A percentile compares a stretch with the other conserved stretches of the same genome.
phyloP scores from a whole-genome alignment of 2,888 invertebrate species.

The Dryomyza anilis region DNA sequence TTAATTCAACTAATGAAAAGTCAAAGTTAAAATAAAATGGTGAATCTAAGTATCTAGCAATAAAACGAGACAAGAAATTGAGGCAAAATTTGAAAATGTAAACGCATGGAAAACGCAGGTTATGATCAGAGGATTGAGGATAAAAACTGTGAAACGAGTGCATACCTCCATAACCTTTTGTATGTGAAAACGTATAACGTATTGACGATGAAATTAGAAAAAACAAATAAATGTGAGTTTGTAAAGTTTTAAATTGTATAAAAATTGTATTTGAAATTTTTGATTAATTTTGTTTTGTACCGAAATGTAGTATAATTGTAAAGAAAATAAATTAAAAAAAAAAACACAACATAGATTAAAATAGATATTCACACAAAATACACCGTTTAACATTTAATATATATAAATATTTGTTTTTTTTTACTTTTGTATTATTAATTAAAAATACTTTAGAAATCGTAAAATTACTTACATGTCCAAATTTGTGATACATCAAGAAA shows the following conservation, averaged over 20 bases:
- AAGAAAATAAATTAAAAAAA: slow-evolving; percentile 29
- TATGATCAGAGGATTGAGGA: background rate
- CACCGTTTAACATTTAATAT: slow-evolving; percentile 15
- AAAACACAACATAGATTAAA: slow-evolving; percentile 14
- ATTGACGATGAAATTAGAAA: no score
- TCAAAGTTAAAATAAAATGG: no score
- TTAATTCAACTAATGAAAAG: no score
- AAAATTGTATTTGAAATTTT: no score
- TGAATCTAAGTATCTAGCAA: no score
- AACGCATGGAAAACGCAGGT: background rate
- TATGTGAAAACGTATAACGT: background rate
- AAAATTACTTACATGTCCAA: slow-evolving; percentile 87
- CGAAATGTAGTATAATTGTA: no score
- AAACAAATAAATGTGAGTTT: background rate
- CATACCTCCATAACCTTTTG: slow-evolving; percentile 25
- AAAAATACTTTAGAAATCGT: no score
- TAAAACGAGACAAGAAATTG: background rate
- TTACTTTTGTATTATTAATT: background rate
- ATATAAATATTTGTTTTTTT: slow-evolving; percentile 1
- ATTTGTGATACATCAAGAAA: slow-evolving; percentile 87
- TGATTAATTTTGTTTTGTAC: no score
- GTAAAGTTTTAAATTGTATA: background rate
- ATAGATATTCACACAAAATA: slow-evolving; percentile 9
- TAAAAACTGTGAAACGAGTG: background rate
- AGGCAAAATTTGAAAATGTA: background rate